phyloP scores from a whole-genome alignment of 2,888 invertebrate species.

The Chaetoderma sp. region DNA sequence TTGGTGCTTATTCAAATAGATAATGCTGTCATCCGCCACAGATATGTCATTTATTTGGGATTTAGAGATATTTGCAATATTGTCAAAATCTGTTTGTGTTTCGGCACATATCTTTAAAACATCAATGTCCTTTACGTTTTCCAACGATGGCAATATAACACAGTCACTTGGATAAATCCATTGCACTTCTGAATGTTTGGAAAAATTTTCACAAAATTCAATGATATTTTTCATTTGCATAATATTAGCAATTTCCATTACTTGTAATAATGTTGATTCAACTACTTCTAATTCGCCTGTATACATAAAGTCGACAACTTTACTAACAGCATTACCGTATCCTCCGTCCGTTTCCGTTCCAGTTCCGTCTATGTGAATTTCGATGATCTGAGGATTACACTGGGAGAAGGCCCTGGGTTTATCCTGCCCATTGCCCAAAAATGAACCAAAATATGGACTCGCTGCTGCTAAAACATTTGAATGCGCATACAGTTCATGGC shows the following conservation, averaged over 20 bases:
- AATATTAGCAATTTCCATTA: constrained; percentile 62
- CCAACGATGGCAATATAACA: too few species aligned
- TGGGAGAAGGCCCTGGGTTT: constrained; percentile 63
- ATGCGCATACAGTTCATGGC: constrained; percentile 60
- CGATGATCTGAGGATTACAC: constrained; percentile 63
- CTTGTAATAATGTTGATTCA: constrained; percentile 42
- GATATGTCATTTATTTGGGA: too few species aligned
- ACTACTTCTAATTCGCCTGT: constrained; percentile 54
- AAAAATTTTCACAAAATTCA: constrained; percentile 27
- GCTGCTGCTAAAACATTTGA: constrained; percentile 65
- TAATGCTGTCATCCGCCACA: too few species aligned
- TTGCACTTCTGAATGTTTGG: too few species aligned
- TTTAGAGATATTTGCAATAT: too few species aligned
- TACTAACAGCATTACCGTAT: constrained; percentile 57
- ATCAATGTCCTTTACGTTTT: too few species aligned
- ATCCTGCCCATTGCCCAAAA: constrained; percentile 57
- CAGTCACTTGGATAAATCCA: too few species aligned
- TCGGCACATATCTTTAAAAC: too few species aligned
- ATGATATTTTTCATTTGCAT: constrained; percentile 60
- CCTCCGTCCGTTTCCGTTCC: constrained; percentile 43
- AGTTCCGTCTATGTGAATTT: constrained; percentile 62
- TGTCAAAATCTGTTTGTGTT: too few species aligned
- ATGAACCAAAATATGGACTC: constrained; percentile 62
- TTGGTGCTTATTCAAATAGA: too few species aligned
- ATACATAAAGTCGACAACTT: constrained; percentile 65